Evolutionary conservation across 2,888 invertebrate species (phyloP).

Genomic region (Sinelater perroti): DNA sequence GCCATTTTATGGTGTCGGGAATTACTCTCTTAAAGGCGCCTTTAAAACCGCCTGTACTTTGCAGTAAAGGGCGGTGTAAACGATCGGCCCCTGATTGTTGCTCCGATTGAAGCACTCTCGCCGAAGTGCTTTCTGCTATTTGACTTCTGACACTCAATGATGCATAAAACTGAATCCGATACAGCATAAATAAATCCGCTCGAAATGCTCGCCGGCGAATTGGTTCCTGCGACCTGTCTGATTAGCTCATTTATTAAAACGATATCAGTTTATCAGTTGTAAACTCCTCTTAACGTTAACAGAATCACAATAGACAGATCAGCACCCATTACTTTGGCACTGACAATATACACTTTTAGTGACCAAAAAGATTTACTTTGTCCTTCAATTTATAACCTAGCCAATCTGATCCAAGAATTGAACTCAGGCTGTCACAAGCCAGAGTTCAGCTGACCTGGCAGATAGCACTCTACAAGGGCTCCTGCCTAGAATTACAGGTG

Average conservation of each 20-base stretch:
- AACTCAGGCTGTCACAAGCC: too few relatives aligned
- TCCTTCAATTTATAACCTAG: too few relatives aligned
- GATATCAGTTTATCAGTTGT: neutral
- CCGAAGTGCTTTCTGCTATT: conserved; percentile 14
- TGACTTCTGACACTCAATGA: conserved; percentile 15
- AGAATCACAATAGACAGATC: too few relatives aligned
- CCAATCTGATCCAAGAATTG: too few relatives aligned
- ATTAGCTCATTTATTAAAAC: conserved; percentile 9
- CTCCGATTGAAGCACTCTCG: conserved; percentile 11
- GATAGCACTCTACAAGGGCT: too few relatives aligned
- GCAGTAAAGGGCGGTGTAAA: conserved; percentile 12
- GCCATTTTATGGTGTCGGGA: conserved; percentile 18
- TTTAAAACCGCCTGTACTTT: conserved; percentile 17
- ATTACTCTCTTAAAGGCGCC: conserved; percentile 19
- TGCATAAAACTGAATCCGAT: conserved; percentile 11
- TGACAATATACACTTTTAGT: too few relatives aligned
- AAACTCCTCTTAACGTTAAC: too few relatives aligned
- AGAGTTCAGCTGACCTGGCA: too few relatives aligned
- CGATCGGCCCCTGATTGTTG: conserved; percentile 8
- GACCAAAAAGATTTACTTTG: too few relatives aligned
- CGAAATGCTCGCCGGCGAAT: neutral
- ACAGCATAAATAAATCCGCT: conserved; percentile 10
- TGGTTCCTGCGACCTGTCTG: neutral
- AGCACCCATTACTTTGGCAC: too few relatives aligned
- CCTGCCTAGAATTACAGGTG: too few relatives aligned